A percentile compares a stretch with the other conserved stretches of the same genome.
Evolutionary conservation across 2,797 vertebrate species (phyloP).

Genomic region (Amblyraja radiata): DNA sequence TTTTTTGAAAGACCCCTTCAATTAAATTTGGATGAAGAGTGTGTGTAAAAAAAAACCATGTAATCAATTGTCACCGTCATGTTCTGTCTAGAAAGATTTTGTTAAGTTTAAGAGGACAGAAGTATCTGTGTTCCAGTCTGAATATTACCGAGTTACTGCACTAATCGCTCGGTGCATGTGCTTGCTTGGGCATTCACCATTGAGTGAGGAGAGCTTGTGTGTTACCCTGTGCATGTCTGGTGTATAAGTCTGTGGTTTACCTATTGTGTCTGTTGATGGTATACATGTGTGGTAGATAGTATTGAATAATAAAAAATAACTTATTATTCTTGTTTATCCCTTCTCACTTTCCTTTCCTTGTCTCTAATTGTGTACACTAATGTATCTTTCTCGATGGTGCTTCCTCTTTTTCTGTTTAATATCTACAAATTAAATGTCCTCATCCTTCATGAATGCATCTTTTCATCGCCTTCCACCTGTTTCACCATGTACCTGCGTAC

Average conservation of each 20-base stretch:
- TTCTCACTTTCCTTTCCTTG: not conserved
- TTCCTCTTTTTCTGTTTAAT: not conserved
- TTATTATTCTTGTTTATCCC: not conserved
- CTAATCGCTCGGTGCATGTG: not conserved
- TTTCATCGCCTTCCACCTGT: constrained; percentile 35
- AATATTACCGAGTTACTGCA: not conserved
- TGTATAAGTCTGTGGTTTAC: not conserved
- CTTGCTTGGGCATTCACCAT: constrained; percentile 4
- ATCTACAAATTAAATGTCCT: not conserved
- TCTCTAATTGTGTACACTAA: constrained; percentile 20
- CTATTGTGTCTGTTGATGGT: not conserved
- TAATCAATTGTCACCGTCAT: not conserved
- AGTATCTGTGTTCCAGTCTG: not conserved
- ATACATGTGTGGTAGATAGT: no score
- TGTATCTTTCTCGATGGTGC: not conserved
- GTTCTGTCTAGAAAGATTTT: not conserved
- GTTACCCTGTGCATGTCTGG: constrained; percentile 13
- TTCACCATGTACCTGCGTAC: not conserved
- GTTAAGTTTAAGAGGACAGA: not conserved
- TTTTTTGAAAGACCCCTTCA: not conserved
- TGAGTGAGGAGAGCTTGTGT: not conserved
- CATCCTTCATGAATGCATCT: not conserved
- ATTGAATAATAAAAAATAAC: not conserved
- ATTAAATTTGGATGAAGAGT: not conserved
- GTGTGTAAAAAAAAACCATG: not conserved